Evolutionary conservation across 2,888 invertebrate genomes (phyloP).

Genomic region (Steinernema carpocapsae): DNA sequence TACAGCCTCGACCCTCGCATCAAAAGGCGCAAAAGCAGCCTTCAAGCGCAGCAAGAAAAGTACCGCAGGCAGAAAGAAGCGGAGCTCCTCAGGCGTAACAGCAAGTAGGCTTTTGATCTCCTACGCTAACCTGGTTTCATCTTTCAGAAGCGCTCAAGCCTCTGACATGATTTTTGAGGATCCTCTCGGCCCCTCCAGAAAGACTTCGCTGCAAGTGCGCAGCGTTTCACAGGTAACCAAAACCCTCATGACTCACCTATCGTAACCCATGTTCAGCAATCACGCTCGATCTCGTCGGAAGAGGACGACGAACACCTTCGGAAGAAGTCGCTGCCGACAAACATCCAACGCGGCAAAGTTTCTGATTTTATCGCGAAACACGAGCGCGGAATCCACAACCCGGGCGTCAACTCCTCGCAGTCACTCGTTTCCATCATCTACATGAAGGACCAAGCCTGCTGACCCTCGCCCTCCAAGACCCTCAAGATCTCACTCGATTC

Average conservation of each 20-base stretch:
- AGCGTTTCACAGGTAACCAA: conserved; percentile 1
- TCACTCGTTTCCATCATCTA: conserved; percentile 24
- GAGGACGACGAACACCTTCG: conserved; percentile 39
- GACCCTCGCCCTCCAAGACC: not conserved
- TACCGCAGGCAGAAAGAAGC: not conserved
- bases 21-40: conserved; percentile 1
- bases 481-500: not conserved
- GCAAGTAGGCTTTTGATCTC: not conserved
- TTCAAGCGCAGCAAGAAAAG: not conserved
- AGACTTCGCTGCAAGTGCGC: conserved; percentile 7
- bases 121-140: not conserved
- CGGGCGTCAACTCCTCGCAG: conserved; percentile 43
- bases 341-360: conserved; percentile 47
- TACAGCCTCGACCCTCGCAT: conserved; percentile 11
- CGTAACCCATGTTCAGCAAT: conserved; percentile 47
- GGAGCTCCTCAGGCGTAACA: not conserved
- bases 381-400: conserved; percentile 62
- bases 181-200: not conserved
- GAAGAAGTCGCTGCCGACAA: conserved; percentile 29
- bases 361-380: conserved; percentile 60
- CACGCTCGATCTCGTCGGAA: conserved; percentile 56
- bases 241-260: not conserved
- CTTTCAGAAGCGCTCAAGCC: conserved; percentile 4
- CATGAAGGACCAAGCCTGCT: conserved; percentile 26
- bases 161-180: conserved; percentile 1